Percentiles rank a stretch among this genome's conserved stretches.
phyloP scores from a whole-genome alignment of 2,113 vertebrate genomes.

The Nyctibius bracteatus region DNA sequence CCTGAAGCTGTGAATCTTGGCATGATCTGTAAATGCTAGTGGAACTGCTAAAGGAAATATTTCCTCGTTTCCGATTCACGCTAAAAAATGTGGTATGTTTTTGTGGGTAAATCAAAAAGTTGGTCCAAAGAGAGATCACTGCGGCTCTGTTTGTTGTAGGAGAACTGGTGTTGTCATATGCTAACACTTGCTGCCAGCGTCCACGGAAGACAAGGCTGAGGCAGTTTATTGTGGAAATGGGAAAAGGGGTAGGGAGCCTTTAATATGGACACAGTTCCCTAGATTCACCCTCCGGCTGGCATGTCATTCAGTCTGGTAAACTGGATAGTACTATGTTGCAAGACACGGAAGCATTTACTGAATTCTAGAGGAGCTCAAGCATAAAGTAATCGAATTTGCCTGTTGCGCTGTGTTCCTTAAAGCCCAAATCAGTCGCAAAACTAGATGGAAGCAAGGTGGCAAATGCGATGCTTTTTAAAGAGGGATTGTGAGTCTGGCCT shows the following conservation, averaged over 20 bases:
- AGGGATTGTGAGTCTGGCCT: neutral
- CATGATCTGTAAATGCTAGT: neutral
- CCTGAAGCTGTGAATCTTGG: neutral
- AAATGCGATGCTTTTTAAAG: neutral
- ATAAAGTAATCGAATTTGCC: neutral
- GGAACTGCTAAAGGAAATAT: neutral
- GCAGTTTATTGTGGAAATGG: neutral
- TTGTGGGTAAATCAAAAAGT: neutral
- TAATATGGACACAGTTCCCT: neutral
- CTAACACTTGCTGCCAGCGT: neutral
- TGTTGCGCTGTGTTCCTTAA: neutral
- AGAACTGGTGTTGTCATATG: accelerated
- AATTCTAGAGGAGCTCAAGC: neutral
- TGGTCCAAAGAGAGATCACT: neutral
- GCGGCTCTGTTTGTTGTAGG: neutral
- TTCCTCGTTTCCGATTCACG: neutral
- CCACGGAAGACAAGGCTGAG: neutral
- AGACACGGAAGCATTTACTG: neutral
- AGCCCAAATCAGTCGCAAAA: neutral
- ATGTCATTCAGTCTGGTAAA: neutral
- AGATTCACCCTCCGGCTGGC: neutral
- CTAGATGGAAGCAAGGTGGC: neutral
- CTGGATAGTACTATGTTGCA: neutral
- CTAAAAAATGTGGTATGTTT: neutral
- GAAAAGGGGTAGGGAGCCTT: neutral